A percentile compares a stretch with the other conserved stretches of the same genome.
phyloP scores from a whole-genome alignment of 2,888 invertebrate genomes.

The Apocheima hispidaria region DNA sequence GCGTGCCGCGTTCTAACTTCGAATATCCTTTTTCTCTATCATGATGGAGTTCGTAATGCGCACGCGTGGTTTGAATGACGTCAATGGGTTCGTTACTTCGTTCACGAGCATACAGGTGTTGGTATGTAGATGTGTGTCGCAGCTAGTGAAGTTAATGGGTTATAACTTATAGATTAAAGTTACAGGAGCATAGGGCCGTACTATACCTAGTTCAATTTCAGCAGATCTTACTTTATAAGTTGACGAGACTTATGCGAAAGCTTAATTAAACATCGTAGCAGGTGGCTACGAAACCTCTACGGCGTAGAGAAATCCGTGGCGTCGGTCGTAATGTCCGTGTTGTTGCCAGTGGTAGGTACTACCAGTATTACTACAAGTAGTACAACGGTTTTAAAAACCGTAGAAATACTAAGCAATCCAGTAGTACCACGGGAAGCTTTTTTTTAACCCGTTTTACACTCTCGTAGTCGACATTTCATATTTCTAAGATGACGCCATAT shows the following conservation, averaged over 20 bases:
- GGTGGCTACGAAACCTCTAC: neutral
- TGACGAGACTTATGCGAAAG: neutral
- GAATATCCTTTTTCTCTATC: slow-evolving; percentile 32
- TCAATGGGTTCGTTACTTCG: slow-evolving; percentile 82
- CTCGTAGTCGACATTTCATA: too few species aligned
- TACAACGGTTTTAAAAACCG: too few species aligned
- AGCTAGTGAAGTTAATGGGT: slow-evolving; percentile 42
- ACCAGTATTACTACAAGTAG: too few species aligned
- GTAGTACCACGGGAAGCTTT: too few species aligned
- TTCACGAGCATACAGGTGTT: slow-evolving; percentile 82
- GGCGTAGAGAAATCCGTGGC: neutral
- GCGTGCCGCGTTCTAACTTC: slow-evolving; percentile 69
- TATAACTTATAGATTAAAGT: slow-evolving; percentile 1
- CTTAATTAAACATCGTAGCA: neutral
- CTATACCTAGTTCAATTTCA: neutral
- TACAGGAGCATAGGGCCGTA: neutral
- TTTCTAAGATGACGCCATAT: too few species aligned
- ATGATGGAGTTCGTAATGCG: slow-evolving; percentile 54
- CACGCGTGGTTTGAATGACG: slow-evolving; percentile 75
- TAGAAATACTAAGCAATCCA: too few species aligned
- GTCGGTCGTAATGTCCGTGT: neutral
- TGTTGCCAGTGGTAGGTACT: too few species aligned
- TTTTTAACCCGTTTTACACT: too few species aligned
- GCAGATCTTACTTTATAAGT: neutral
- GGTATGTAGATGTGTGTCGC: slow-evolving; percentile 57